Base-by-base conservation (phyloP, 2,888 invertebrate genomes). In the Ophion ventricosus region DNA sequence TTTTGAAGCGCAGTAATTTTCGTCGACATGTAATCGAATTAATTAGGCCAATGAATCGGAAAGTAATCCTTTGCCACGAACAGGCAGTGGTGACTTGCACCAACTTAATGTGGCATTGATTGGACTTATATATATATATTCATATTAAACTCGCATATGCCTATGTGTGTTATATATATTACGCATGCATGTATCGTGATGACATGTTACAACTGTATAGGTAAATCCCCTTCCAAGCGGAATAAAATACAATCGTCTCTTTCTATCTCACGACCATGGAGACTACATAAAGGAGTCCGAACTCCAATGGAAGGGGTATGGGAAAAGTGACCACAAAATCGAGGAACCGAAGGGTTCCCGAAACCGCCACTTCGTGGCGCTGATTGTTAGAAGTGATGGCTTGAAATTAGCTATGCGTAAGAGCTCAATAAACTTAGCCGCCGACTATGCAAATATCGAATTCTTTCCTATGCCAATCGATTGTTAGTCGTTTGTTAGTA, bases 21-120 rank as follows among this genome's bases (percentile, higher is more conserved):
- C 57, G 54, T 64, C 40, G 26, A 67, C 78, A 72, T 81, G 54
- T 76, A 78, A 83, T 83, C 69, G 72, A 81, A 75, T 84, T 83
- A 81, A 83, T 85, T 74, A 73, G 83, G 67, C 83, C 83, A 81
- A 75, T 26, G 43, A 70, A 75, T 66, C 43, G 29, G 80, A 76
- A 77, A 75, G 59, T 61, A 66, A 67, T 61, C 69, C 78, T 70
- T 66, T 56, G 56, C 29, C 56, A 57, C 49, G 49, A 49, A 49
- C 49, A 76, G 70, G 67, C 83, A 82, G 79, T 79, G 80, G 79
- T 84, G 85, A 85, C 83, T 85, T 84, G 85, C 83, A 84, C 78
- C 72, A 61, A 59, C 70, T 63, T 56, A 76, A 76, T 63, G 76
- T 74, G 66, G 59, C 72, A 72, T 76, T 72, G 59, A 80, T 43